Evolutionary conservation across 2,888 invertebrate species (phyloP).

Genomic region (Cheilosia vulpina): DNA sequence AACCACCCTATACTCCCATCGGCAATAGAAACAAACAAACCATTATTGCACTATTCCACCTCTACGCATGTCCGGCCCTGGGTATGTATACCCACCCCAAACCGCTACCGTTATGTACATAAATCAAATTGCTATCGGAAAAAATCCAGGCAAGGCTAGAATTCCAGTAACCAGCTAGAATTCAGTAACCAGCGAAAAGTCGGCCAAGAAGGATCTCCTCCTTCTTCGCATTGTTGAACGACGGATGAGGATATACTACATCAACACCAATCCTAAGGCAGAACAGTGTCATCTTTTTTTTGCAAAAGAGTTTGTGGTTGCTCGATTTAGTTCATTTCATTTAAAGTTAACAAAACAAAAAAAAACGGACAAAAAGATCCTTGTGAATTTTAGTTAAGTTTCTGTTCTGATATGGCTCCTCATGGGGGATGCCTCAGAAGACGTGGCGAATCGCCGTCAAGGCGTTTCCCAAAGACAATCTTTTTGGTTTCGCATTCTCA

Average conservation of each 20-base stretch:
- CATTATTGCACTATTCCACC: constrained; percentile 33
- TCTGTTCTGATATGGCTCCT: constrained; percentile 50
- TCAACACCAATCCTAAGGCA: constrained; percentile 7
- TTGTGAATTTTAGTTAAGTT: background rate
- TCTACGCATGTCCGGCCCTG: constrained; percentile 52
- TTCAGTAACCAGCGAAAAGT: constrained; percentile 58
- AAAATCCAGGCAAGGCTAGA: constrained; percentile 37
- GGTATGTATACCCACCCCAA: constrained; percentile 16
- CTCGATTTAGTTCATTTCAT: constrained; percentile 9
- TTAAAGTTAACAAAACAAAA: background rate
- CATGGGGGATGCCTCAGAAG: constrained; percentile 51
- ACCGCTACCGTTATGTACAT: constrained; percentile 22
- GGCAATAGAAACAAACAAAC: constrained; percentile 52
- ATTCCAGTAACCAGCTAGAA: constrained; percentile 21
- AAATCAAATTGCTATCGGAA: constrained; percentile 49
- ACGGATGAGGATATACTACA: constrained; percentile 24
- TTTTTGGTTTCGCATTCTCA: constrained; percentile 43
- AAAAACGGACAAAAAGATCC: background rate
- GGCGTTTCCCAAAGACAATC: constrained; percentile 47
- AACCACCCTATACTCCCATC: background rate
- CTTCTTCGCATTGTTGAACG: constrained; percentile 11
- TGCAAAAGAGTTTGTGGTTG: constrained; percentile 12
- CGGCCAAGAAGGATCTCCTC: constrained; percentile 32
- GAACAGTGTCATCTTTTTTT: background rate
- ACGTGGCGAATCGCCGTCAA: constrained; percentile 31